phyloP scores from a whole-genome alignment of 2,113 vertebrate genomes.

The Puntigrus tetrazona region DNA sequence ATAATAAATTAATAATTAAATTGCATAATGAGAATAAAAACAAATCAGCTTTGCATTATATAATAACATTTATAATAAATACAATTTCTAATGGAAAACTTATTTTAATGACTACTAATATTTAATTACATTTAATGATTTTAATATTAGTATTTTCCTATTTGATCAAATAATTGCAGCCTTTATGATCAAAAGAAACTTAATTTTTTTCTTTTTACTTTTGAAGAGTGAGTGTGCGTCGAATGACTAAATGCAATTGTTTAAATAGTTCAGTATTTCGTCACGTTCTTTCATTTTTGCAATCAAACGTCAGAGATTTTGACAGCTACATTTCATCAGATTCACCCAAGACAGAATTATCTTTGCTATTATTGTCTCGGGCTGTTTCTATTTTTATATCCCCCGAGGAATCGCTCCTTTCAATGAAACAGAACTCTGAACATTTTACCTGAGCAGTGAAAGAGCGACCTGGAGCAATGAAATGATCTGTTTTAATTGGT shows the following conservation, averaged over 20 bases:
- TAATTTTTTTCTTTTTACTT: too few relatives aligned
- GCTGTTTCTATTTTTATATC: neutral
- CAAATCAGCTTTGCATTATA: neutral
- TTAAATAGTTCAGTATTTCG: too few relatives aligned
- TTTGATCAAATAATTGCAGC: neutral
- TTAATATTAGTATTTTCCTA: neutral
- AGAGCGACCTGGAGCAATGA: neutral
- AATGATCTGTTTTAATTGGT: neutral
- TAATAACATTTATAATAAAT: too few relatives aligned
- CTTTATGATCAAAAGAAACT: neutral
- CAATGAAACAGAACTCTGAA: neutral
- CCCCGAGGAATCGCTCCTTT: neutral
- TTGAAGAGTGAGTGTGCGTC: neutral
- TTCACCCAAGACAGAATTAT: neutral
- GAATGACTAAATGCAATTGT: neutral
- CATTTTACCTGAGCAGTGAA: neutral
- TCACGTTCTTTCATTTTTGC: neutral
- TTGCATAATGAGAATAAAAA: neutral
- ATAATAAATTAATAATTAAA: neutral
- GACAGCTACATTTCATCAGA: neutral
- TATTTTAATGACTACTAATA: neutral
- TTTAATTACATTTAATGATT: too few relatives aligned
- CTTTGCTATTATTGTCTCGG: neutral
- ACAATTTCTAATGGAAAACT: too few relatives aligned
- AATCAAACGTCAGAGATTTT: neutral